Evolutionary conservation across 30 jellyfish, hydroid and myxozoan species (phyloP), one percentile per base, ranked within the genome.

Genomic region (Pseudorhiza aurosa): DNA sequence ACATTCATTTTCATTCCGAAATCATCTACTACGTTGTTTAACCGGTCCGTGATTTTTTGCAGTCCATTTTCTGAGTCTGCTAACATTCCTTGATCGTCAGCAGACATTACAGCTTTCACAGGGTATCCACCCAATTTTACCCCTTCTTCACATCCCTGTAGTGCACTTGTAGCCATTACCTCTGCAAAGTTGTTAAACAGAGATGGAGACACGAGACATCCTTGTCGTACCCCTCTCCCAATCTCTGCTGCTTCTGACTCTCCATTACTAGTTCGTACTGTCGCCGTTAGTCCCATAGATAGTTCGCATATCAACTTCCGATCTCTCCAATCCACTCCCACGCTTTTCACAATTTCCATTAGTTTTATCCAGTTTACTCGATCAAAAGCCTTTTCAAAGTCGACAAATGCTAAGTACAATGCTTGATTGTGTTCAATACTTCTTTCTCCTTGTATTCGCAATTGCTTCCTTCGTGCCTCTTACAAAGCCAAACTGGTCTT

Each of bases 221-320:
- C 67, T 43, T 68, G 81, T 14, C 81, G 18, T 8, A 68, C 81
- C 9, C 81, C 67, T 68, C 56, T 68, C 17, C 44, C 81, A 68
- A 68, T 35, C 24, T 28, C 25, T 7, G 28, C 12, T 22, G 65
- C 21, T 4, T 50, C 67, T 19, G 65, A 12, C 25, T 68, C 25
- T 21, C 30, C 30, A 47, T 68, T 10, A 7, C n/a, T 43, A 2
- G 30, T 22, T 3, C 67, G 17, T 7, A 68, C 81, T 35, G 6
- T 43, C 40, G 33, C 81, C 40, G 17, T 6, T 28, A 12, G 65
- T 21, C 40, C 21, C 25, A 8, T 37, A 36, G 36, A 43, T 40
- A 68, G 43, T 24, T 68, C 45, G n/a, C 43, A 14, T 12, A 68
- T 68, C 45, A 68, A 56, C 22, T 29, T n/a, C 33, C 33, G 15